phyloP scores from a whole-genome alignment of 1,140 invertebrate genomes.

The Diorhabda elongata region DNA sequence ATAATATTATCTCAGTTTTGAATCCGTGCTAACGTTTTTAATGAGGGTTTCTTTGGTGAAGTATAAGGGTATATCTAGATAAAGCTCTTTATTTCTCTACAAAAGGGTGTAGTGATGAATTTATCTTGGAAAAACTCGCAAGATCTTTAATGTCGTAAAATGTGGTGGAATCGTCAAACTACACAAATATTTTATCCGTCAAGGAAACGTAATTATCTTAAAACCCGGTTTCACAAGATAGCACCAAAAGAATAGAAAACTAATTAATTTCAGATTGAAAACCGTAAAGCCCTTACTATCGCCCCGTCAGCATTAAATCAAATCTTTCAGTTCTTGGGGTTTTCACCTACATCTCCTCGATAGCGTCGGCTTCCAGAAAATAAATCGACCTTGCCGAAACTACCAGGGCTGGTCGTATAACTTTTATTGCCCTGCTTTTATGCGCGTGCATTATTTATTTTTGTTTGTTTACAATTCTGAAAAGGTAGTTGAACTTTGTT shows the following conservation, averaged over 20 bases:
- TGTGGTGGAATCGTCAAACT: background rate
- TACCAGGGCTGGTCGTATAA: background rate
- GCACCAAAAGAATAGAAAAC: constrained; percentile 5
- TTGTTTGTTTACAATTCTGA: background rate
- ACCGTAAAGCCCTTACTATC: constrained; percentile 7
- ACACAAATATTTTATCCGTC: constrained; percentile 1
- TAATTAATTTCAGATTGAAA: constrained; percentile 11
- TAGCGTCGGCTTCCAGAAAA: background rate
- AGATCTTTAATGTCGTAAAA: background rate
- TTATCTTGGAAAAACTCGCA: background rate
- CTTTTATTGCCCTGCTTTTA: background rate
- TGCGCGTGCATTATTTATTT: background rate
- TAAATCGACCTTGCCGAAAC: constrained; percentile 4
- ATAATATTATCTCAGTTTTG: too few relatives aligned
- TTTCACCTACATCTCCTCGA: constrained; percentile 10
- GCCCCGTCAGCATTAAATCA: constrained; percentile 8
- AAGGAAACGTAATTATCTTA: background rate
- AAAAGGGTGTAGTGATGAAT: background rate
- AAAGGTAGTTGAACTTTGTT: too few relatives aligned
- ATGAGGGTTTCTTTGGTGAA: background rate
- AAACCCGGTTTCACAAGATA: background rate
- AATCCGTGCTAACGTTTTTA: background rate
- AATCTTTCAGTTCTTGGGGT: constrained; percentile 8
- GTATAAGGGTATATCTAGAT: background rate
- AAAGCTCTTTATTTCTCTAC: background rate